These are phyloP conservation scores for Monodelphis domestica DNA, from an alignment of 2,797 vertebrate genomes.

Conservation along the genomic window DNA sequence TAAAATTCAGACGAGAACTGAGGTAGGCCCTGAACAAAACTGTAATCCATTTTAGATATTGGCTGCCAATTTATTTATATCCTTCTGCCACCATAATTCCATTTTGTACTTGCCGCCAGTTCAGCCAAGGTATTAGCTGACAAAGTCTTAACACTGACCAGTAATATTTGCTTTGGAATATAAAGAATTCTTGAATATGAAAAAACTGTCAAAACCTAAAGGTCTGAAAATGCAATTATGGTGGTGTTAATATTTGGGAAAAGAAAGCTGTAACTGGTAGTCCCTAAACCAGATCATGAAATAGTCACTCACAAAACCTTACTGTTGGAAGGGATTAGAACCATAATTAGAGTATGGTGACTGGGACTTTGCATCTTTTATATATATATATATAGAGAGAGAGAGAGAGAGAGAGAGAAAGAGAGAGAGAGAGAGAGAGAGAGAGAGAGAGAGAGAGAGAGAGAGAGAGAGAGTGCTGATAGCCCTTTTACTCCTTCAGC, in stretches of 20 bases:
- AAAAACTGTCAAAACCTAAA: not conserved
- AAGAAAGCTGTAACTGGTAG: not conserved
- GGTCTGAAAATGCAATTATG: not conserved
- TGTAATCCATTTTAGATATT: not conserved
- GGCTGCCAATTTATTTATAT: not conserved
- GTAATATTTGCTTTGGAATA: not conserved
- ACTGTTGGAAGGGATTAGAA: not conserved
- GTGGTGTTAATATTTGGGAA: not conserved
- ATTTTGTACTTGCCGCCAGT: not conserved
- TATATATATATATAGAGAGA: too few relatives aligned
- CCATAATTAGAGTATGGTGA: not conserved
- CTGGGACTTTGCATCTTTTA: not conserved
- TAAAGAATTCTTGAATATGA: not conserved
- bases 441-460: too few relatives aligned
- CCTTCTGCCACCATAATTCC: not conserved
- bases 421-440: too few relatives aligned
- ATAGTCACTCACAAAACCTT: not conserved
- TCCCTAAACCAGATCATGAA: not conserved
- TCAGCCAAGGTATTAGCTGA: not conserved
- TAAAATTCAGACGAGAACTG: not conserved
- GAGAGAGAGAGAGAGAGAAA: too few relatives aligned
- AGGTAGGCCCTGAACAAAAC: not conserved
- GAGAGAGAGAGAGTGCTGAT: too few relatives aligned
- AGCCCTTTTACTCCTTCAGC: not conserved
- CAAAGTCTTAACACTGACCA: not conserved